phyloP scores from a whole-genome alignment of 2,888 invertebrate species.

The Cryptocephalus primarius region DNA sequence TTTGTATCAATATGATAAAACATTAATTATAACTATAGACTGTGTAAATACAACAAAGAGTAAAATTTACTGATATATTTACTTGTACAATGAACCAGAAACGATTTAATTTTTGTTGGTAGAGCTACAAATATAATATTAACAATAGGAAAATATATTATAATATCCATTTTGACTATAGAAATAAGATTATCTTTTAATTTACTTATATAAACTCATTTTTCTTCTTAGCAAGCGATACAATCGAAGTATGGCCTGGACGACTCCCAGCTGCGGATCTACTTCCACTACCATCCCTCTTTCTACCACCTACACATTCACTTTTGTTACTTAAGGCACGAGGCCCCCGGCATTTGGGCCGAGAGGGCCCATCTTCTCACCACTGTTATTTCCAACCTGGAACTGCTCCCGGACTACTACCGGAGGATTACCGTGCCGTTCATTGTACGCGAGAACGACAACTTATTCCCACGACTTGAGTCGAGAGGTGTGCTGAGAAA shows the following conservation, averaged over 20 bases:
- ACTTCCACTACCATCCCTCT: constrained; percentile 91
- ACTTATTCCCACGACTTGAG: constrained; percentile 54
- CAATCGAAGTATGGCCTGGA: constrained; percentile 63
- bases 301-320: constrained; percentile 96
- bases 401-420: constrained; percentile 74
- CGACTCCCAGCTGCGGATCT: constrained; percentile 64
- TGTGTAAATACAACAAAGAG: no score
- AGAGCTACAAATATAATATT: no score
- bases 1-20: no score
- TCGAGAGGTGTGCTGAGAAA: constrained; percentile 43
- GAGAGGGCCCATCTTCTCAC: constrained; percentile 81
- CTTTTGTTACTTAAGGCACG: constrained; percentile 70
- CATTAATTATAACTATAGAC: no score
- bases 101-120: no score
- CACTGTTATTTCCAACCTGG: constrained; percentile 83
- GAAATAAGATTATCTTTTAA: no score
- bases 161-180: no score
- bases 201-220: no score
- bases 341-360: constrained; percentile 71
- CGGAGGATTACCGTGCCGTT: constrained; percentile 71
- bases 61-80: no score
- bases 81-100: no score
- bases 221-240: constrained; percentile 55
- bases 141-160: no score
- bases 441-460: constrained; percentile 64